A percentile compares a stretch with the other conserved stretches of the same genome.
phyloP scores from a whole-genome alignment of 2,888 invertebrate genomes.

The Heliconius sara region DNA sequence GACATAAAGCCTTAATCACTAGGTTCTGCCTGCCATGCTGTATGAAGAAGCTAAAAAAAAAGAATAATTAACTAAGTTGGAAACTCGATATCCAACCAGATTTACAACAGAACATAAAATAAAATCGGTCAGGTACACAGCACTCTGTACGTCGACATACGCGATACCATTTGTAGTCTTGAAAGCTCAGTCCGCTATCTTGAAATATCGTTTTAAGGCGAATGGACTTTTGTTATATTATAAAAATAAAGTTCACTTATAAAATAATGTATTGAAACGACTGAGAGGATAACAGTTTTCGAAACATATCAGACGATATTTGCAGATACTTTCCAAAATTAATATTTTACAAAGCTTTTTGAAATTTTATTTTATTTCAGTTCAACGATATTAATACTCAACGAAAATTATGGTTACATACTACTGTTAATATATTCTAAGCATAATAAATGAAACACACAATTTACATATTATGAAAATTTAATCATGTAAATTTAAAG shows the following conservation, averaged over 20 bases:
- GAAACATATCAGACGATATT: no score
- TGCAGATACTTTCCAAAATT: neutral
- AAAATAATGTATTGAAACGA: neutral
- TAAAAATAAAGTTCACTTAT: neutral
- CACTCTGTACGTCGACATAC: slow-evolving; percentile 18
- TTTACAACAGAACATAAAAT: slow-evolving; percentile 5
- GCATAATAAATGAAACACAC: no score
- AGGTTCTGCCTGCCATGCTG: no score
- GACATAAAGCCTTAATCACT: no score
- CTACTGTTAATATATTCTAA: no score
- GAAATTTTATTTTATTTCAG: neutral
- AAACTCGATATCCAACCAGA: neutral
- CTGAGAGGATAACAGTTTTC: neutral
- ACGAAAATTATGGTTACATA: neutral
- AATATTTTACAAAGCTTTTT: neutral
- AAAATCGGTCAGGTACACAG: slow-evolving; percentile 20
- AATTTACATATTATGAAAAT: no score
- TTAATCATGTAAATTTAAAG: no score
- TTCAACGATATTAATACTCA: neutral
- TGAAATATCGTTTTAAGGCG: slow-evolving; percentile 9
- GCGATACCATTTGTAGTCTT: slow-evolving; percentile 33
- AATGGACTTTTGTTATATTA: neutral
- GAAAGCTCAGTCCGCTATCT: slow-evolving; percentile 25
- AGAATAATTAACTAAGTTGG: neutral
- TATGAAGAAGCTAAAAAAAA: neutral